Evolutionary conservation across 1,140 invertebrate species (phyloP), one percentile per base, ranked within the genome.

Genomic region (Drepana arcuata): DNA sequence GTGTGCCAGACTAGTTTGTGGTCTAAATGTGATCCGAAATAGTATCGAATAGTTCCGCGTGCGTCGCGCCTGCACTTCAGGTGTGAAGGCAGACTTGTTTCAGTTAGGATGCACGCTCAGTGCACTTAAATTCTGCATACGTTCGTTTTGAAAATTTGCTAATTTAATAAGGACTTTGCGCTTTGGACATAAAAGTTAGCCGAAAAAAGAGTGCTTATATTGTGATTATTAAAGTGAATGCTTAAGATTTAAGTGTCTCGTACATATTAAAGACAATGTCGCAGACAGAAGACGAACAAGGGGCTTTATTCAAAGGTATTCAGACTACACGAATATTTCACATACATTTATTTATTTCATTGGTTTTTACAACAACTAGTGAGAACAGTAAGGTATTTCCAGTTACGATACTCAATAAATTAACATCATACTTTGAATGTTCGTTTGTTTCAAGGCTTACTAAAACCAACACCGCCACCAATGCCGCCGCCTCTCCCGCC

Each of bases 401-500:
- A n/a, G n/a, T n/a, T n/a, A n/a, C n/a, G n/a, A n/a, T n/a, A n/a
- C n/a, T n/a, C n/a, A n/a, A n/a, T n/a, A n/a, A n/a, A n/a, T n/a
- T n/a, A n/a, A n/a, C n/a, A n/a, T n/a, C n/a, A n/a, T n/a, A n/a
- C n/a, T n/a, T n/a, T n/a, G n/a, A n/a, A n/a, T n/a, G n/a, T n/a
- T n/a, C 18, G 9, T 21, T 4, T 5, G 9, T 9, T 26, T 26
- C 16, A 47, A 84, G 82, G 78, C 40, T 63, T 84, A 41, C 46
- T 84, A 12, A 83, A 83, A 38, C 83, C 81, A 7, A 68, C 83
- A 21, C 81, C 77, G 24, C 82, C 83, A 28, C 77, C 82, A 10
- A 67, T 79, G 61, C 86, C 87, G 2, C 89, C 89, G 1, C 86
- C 89, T 2, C 85, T 91, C 26, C 90, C 90, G 34, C 89, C 90